Conservation (phyloP, 1,140 invertebrate species). For the Drosophila busckii region DNA sequence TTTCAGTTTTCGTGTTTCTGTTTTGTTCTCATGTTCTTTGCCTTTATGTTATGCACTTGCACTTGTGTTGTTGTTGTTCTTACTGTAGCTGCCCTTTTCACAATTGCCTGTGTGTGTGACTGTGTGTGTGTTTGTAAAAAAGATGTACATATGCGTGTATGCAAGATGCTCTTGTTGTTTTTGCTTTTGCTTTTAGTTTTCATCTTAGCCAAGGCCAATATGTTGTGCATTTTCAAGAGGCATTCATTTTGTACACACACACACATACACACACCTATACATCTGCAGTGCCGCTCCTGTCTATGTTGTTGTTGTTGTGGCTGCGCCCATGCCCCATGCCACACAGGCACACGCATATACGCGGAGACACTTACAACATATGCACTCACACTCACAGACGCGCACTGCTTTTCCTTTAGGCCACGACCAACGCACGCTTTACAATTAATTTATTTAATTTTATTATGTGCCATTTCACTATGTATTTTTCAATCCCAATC, state of each 20-base stretch:
- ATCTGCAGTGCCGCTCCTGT: constrained; percentile 45
- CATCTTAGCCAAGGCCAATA: constrained; percentile 53
- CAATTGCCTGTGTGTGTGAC: constrained; percentile 7
- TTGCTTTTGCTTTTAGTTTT: constrained; percentile 20
- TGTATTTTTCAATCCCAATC: constrained; percentile 58
- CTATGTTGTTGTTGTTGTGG: constrained; percentile 39
- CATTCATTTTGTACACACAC: constrained; percentile 51
- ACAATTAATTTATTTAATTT: constrained; percentile 28
- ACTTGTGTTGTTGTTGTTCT: constrained; percentile 23
- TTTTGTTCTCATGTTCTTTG: constrained; percentile 48
- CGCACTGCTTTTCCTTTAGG: constrained; percentile 21
- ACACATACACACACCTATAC: constrained; percentile 33
- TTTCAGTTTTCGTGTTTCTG: constrained; percentile 35
- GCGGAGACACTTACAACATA: not conserved
- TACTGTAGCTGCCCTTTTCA: constrained; percentile 39
- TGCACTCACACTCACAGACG: constrained; percentile 22
- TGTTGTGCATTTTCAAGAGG: constrained; percentile 39
- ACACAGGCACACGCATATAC: constrained; percentile 14
- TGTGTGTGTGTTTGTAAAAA: no score
- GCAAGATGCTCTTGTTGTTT: constrained; percentile 25
- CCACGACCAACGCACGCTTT: constrained; percentile 29
- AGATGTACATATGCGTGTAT: constrained; percentile 42
- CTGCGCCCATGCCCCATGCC: constrained; percentile 35
- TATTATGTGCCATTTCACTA: constrained; percentile 38
- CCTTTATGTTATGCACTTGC: constrained; percentile 39